phyloP scores from a whole-genome alignment of 92 coral and sea anemone species.

The Parazoanthus swiftii region DNA sequence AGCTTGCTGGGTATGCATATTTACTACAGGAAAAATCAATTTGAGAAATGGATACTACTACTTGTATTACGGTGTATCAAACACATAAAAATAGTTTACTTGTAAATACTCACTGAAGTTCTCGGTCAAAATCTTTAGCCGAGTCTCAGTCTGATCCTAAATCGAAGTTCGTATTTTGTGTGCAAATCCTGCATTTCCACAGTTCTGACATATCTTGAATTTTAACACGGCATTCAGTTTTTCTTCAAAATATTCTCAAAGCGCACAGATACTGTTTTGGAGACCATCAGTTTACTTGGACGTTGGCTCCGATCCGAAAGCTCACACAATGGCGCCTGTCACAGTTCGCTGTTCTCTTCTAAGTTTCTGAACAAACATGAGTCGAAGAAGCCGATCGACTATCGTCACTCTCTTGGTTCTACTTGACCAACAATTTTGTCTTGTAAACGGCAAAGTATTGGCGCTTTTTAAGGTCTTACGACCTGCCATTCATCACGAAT shows the following conservation, averaged over 20 bases:
- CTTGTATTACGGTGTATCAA: no score
- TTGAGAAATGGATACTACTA: background rate
- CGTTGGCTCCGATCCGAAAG: slow-evolving; percentile 10
- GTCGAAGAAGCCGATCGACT: slow-evolving; percentile 13
- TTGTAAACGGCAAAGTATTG: slow-evolving; percentile 8
- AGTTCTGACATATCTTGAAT: slow-evolving; percentile 30
- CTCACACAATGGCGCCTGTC: background rate
- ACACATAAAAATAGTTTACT: no score
- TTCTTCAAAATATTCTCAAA: background rate
- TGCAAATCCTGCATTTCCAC: slow-evolving; percentile 32
- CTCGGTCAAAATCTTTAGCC: slow-evolving; percentile 1
- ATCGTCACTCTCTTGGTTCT: slow-evolving; percentile 17
- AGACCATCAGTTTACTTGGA: slow-evolving; percentile 21
- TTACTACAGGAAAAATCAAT: slow-evolving; percentile 4
- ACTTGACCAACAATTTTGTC: slow-evolving; percentile 7
- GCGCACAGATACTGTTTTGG: slow-evolving; percentile 25
- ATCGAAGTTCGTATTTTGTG: slow-evolving; percentile 32
- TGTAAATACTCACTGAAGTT: background rate
- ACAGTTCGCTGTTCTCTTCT: no score
- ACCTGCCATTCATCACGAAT: background rate
- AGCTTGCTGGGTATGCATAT: background rate
- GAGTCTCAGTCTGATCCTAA: slow-evolving; percentile 9
- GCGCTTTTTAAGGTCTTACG: slow-evolving; percentile 19
- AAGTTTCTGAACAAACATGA: background rate
- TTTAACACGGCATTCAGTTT: slow-evolving; percentile 25